Base-by-base conservation (phyloP, 2,888 invertebrate species). In the Dasypolia templi region DNA sequence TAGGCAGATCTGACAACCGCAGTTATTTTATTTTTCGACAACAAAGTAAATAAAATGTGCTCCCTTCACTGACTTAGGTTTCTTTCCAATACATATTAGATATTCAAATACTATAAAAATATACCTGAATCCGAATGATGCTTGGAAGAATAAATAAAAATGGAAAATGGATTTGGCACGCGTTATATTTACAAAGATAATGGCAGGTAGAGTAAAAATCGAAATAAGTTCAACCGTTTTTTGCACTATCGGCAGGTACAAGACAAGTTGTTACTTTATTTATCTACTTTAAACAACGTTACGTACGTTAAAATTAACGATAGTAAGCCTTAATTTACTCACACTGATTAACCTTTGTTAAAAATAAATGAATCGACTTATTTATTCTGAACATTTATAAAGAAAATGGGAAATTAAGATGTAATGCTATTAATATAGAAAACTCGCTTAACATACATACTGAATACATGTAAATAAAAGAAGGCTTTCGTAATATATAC, bases 81-180 rank as follows among this genome's bases (percentile, higher is more conserved):
- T 32, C n/a, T 1, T 39, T 56, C 12, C 29, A 51, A 53, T n/a
- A 44, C 26, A 35, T n/a, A n/a, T n/a, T n/a, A n/a, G n/a, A n/a
- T n/a, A n/a, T n/a, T n/a, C n/a, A n/a, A n/a, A n/a, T n/a, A n/a
- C 55, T 55, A 82, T 79, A 55, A 64, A 70, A 72, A 77, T 59
- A 72, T 51, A 12, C 42, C 55, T 58, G 72, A 80, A 85, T 84
- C 77, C 69, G 64, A 84, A 84, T 84, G 84, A 66, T 72, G 72
- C 55, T 79, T 68, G 61, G 63, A 72, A 65, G 75, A 67, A 74
- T 84, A 86, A 84, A 86, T 83, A 86, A 82, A 75, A 70, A 86
- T 75, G 65, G 67, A 58, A 74, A 74, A 75, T 69, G 55, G 79
- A 66, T 66, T 76, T 79, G 55, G 26, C 32, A 63, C 51, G 59